These are phyloP conservation scores for Agrypnus murinus DNA, from an alignment of 2,888 invertebrate species.

Conservation along the genomic window DNA sequence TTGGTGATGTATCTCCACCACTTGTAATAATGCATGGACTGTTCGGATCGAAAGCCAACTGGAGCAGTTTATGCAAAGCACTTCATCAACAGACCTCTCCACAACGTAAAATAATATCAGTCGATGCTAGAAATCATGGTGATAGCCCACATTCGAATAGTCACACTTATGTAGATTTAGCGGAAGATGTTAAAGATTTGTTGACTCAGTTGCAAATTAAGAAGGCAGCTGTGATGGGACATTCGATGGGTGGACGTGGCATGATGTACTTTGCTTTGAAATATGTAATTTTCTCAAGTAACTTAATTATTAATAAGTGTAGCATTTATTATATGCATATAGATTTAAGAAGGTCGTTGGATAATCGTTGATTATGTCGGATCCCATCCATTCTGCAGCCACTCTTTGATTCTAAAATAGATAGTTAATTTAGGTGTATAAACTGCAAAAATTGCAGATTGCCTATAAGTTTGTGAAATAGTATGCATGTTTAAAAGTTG, in stretches of 20 bases:
- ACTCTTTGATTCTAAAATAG: no score
- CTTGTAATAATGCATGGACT: conserved; percentile 91
- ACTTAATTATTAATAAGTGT: no score
- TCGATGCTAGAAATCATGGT: conserved; percentile 97
- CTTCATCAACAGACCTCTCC: conserved; percentile 78
- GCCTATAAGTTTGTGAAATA: no score
- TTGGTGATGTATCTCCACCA: conserved; percentile 72
- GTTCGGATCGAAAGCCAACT: conserved; percentile 90
- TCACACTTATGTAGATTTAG: conserved; percentile 84
- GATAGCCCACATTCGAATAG: conserved; percentile 87
- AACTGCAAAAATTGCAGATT: no score
- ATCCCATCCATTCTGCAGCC: no score
- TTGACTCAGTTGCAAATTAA: conserved; percentile 78
- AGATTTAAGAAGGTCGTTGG: no score
- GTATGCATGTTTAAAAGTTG: no score
- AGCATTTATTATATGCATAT: no score
- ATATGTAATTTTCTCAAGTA: conserved; percentile 77
- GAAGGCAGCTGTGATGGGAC: conserved; percentile 85
- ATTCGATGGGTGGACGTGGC: conserved; percentile 97
- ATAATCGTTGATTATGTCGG: no score
- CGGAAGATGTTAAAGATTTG: conserved; percentile 81
- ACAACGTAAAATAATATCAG: conserved; percentile 82
- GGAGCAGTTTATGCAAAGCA: conserved; percentile 86
- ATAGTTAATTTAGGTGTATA: no score
- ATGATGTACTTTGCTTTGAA: conserved; percentile 89